Percentiles rank a stretch among this genome's conserved stretches.
These are phyloP conservation scores for Acipenser transmontanus DNA, from an alignment of 2,797 vertebrate genomes.

Conservation along the genomic window DNA sequence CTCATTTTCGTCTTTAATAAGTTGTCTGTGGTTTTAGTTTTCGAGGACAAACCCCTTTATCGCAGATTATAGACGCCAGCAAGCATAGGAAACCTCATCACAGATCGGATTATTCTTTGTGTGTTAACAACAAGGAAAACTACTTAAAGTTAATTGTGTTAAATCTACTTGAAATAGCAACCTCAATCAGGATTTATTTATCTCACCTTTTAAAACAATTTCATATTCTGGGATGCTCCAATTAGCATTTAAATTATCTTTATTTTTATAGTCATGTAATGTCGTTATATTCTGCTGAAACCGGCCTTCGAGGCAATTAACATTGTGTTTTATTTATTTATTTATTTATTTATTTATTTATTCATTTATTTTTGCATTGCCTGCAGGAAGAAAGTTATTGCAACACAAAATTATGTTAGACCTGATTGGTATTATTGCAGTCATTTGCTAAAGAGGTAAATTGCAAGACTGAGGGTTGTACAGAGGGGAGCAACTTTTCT, in stretches of 20 bases:
- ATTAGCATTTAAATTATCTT: conserved; percentile 72
- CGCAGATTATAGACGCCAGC: conserved; percentile 36
- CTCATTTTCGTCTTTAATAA: conserved; percentile 45
- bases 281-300: conserved; percentile 66
- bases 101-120: conserved; percentile 34
- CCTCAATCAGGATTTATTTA: conserved; percentile 57
- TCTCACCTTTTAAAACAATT: conserved; percentile 57
- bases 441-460: conserved; percentile 49
- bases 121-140: conserved; percentile 22
- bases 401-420: conserved; percentile 63
- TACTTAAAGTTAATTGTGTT: conserved; percentile 39
- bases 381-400: conserved; percentile 67
- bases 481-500: conserved; percentile 28
- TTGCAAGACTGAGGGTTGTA: conserved; percentile 18
- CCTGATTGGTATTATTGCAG: conserved; percentile 69
- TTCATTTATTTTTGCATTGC: conserved; percentile 69
- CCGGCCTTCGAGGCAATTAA: conserved; percentile 74
- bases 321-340: conserved; percentile 42
- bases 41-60: conserved; percentile 46
- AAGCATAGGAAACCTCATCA: conserved; percentile 46
- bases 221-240: conserved; percentile 61
- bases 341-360: conserved; percentile 21
- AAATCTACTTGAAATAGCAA: conserved; percentile 53
- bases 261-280: conserved; percentile 62
- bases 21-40: conserved; percentile 38